Percentiles rank a stretch among this genome's conserved stretches.
Conservation (phyloP, 2,113 vertebrate species). For the Silurus meridionalis region DNA sequence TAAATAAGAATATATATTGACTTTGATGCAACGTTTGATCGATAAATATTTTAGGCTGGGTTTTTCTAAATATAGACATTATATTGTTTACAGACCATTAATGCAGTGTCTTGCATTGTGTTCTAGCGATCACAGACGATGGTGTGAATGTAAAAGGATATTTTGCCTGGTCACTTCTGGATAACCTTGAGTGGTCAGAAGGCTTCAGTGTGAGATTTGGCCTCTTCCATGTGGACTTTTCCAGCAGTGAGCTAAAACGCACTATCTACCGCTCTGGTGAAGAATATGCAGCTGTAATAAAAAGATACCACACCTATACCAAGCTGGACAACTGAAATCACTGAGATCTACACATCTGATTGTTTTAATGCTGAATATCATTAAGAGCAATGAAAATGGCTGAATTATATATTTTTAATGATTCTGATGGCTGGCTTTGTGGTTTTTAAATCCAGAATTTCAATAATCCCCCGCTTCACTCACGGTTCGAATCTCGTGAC, state of each 20-base stretch:
- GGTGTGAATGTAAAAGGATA: conserved; percentile 67
- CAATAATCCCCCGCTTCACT: too few relatives aligned
- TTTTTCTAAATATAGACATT: too few relatives aligned
- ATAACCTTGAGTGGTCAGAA: conserved; percentile 79
- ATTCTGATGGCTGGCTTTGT: neutral
- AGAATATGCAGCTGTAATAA: conserved; percentile 75
- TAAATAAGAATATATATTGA: neutral
- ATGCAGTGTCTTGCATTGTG: conserved; percentile 1
- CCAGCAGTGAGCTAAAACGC: conserved; percentile 62
- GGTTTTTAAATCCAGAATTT: neutral
- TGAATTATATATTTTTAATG: neutral
- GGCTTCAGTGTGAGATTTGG: conserved; percentile 77
- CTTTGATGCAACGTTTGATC: neutral
- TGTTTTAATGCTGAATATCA: neutral
- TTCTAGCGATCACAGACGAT: conserved; percentile 69
- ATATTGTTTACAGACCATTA: neutral
- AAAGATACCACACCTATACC: conserved; percentile 57
- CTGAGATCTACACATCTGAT: neutral
- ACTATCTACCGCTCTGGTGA: conserved; percentile 73
- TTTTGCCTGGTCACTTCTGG: conserved; percentile 78
- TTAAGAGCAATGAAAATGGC: neutral
- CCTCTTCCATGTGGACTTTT: conserved; percentile 78
- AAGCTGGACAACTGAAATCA: neutral
- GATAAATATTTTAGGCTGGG: neutral
- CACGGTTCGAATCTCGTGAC: too few relatives aligned